Percentiles rank a stretch among this genome's conserved stretches.
phyloP scores from a whole-genome alignment of 2,113 vertebrate genomes.

The Corvus moneduloides region DNA sequence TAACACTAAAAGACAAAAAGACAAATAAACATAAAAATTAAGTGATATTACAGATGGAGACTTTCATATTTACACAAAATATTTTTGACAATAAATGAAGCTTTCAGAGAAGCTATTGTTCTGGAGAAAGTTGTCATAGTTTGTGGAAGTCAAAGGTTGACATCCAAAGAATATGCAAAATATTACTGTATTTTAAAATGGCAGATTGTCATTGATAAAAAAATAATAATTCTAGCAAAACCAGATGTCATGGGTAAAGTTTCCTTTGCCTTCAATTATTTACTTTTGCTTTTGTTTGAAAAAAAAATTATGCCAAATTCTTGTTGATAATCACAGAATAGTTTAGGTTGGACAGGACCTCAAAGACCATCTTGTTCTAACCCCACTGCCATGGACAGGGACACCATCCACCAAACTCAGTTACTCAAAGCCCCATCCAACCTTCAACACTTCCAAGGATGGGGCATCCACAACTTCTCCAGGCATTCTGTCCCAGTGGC shows the following conservation, averaged over 20 bases:
- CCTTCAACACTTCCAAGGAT: neutral
- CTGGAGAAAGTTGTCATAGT: neutral
- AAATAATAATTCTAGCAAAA: neutral
- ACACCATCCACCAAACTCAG: neutral
- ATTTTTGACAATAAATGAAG: neutral
- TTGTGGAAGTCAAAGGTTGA: neutral
- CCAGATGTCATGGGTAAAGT: neutral
- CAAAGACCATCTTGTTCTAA: neutral
- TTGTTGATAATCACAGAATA: neutral
- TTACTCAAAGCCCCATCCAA: neutral
- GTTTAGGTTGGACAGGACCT: neutral
- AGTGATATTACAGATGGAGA: neutral
- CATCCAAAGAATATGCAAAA: neutral
- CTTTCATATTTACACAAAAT: neutral
- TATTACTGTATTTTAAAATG: neutral
- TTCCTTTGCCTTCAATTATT: neutral
- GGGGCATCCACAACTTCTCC: neutral
- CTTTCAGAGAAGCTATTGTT: neutral
- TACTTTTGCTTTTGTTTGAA: neutral
- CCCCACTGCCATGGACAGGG: neutral
- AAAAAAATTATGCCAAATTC: accelerated
- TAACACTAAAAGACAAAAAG: neutral
- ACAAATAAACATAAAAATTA: neutral
- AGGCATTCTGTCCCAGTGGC: too few species aligned
- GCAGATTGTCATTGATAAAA: neutral